Percentiles rank a stretch among this genome's conserved stretches.
phyloP scores from a whole-genome alignment of 2,888 invertebrate genomes.

The Embidobia sp. region DNA sequence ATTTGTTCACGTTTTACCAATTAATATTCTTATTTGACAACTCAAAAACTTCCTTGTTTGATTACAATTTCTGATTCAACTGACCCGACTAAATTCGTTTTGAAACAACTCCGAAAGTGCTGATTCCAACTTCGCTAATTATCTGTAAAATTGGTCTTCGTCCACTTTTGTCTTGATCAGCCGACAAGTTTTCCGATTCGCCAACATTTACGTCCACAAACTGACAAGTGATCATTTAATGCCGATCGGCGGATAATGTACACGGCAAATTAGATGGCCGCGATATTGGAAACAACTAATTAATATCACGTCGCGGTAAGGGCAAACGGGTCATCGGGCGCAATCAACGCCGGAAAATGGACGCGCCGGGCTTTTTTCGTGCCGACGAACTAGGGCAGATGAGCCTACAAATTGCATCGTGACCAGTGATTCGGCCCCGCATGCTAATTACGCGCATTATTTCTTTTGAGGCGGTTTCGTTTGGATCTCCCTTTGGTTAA shows the following conservation, averaged over 20 bases:
- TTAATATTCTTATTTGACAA: too few species aligned
- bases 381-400: conserved; percentile 38
- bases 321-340: conserved; percentile 13
- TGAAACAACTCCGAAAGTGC: too few species aligned
- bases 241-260: conserved; percentile 37
- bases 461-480: conserved; percentile 48
- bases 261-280: conserved; percentile 44
- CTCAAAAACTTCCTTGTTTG: too few species aligned
- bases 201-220: conserved; percentile 21
- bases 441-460: conserved; percentile 44
- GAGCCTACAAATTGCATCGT: conserved; percentile 54
- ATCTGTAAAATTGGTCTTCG: conserved; percentile 18
- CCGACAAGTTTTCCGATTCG: conserved; percentile 20
- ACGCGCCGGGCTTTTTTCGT: conserved; percentile 34
- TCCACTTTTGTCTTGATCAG: conserved; percentile 8
- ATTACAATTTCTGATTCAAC: too few species aligned
- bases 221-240: conserved; percentile 42
- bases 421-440: conserved; percentile 43
- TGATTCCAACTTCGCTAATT: too few species aligned
- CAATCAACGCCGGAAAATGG: conserved; percentile 37
- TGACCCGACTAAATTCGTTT: too few species aligned
- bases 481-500: conserved; percentile 42
- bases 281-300: conserved; percentile 60
- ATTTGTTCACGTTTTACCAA: too few species aligned
- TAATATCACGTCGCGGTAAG: conserved; percentile 43